A percentile compares a stretch with the other conserved stretches of the same genome.
Conservation (phyloP, 2,113 vertebrate genomes). For the Varanus salvator region DNA sequence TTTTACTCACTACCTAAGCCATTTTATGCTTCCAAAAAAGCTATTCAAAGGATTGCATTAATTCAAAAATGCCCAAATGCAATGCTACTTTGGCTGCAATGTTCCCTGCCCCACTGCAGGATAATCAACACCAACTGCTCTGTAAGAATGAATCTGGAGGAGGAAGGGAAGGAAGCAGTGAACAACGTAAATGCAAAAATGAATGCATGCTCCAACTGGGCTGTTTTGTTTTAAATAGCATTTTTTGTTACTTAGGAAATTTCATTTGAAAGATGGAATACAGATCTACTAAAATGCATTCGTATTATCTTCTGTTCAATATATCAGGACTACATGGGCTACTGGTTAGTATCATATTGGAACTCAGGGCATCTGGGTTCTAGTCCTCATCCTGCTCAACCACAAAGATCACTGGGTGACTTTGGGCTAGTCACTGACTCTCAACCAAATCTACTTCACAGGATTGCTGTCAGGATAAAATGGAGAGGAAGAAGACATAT, state of each 20-base stretch:
- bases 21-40: neutral
- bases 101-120: neutral
- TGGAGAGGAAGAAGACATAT: no score
- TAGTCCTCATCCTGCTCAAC: no score
- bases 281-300: neutral
- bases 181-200: neutral
- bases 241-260: neutral
- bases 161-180: neutral
- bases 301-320: neutral
- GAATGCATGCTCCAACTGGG: neutral
- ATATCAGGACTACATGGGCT: neutral
- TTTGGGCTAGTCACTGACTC: no score
- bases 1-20: neutral
- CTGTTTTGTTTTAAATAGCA: neutral
- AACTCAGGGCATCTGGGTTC: no score
- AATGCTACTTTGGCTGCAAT: neutral
- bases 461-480: no score
- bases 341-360: no score
- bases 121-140: neutral
- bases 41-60: no score
- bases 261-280: neutral
- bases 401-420: no score
- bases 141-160: no score
- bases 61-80: neutral
- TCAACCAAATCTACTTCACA: no score